These are phyloP conservation scores for Thalassoma bifasciatum DNA, from an alignment of 2,113 vertebrate genomes.

Conservation along the genomic window DNA sequence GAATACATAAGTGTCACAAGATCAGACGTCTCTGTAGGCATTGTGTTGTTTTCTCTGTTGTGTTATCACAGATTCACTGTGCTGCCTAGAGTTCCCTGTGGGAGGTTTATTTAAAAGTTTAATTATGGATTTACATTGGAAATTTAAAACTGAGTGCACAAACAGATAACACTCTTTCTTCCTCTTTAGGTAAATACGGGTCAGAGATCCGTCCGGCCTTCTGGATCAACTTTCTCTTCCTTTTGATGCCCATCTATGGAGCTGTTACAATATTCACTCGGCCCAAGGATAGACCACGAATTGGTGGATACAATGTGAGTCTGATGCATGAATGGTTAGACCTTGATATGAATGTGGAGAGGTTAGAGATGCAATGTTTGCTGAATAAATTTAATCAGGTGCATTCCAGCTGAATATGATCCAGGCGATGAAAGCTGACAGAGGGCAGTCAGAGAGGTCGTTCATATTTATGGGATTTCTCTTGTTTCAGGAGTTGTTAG, in stretches of 20 bases:
- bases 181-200: slow-evolving; percentile 87
- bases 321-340: neutral
- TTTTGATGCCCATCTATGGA: slow-evolving; percentile 85
- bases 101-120: slow-evolving; percentile 7
- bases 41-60: slow-evolving; percentile 31
- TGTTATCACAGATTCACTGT: slow-evolving; percentile 8
- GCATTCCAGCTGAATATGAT: neutral
- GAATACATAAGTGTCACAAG: slow-evolving; percentile 49
- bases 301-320: slow-evolving; percentile 82
- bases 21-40: slow-evolving; percentile 42
- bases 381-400: slow-evolving; percentile 5
- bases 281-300: slow-evolving; percentile 66
- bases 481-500: neutral
- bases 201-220: slow-evolving; percentile 87
- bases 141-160: slow-evolving; percentile 10
- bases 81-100: slow-evolving; percentile 7
- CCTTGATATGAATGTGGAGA: neutral
- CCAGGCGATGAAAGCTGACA: neutral
- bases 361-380: slow-evolving; percentile 8
- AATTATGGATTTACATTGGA: slow-evolving; percentile 4
- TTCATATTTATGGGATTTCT: neutral
- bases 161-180: slow-evolving; percentile 9
- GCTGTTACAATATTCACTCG: slow-evolving; percentile 82
- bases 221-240: slow-evolving; percentile 87
- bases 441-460: neutral